Conservation (phyloP, 2,888 invertebrate species). For the Drosophila meridionalis region DNA sequence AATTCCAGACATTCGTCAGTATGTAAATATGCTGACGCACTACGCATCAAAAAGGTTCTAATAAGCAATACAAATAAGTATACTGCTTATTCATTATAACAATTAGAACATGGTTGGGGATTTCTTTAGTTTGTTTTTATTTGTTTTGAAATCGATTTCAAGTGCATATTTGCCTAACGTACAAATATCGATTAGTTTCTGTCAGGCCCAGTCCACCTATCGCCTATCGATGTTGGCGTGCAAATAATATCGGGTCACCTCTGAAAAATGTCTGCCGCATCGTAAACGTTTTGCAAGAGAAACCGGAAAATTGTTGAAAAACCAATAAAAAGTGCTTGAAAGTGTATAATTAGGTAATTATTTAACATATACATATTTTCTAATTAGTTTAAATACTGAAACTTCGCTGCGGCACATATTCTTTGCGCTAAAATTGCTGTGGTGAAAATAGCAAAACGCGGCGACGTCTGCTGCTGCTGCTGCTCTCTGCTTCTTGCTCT, state of each 20-base stretch:
- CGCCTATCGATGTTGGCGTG: constrained; percentile 21
- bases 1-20: constrained; percentile 14
- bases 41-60: constrained; percentile 28
- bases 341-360: constrained; percentile 52
- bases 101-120: constrained; percentile 43
- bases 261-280: constrained; percentile 74
- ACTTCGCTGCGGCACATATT: background rate
- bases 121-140: constrained; percentile 30
- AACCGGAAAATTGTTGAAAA: constrained; percentile 59
- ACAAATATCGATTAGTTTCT: constrained; percentile 19
- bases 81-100: constrained; percentile 38
- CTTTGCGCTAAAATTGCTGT: constrained; percentile 36
- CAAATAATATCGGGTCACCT: constrained; percentile 41
- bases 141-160: constrained; percentile 28
- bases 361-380: background rate
- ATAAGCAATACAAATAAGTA: constrained; percentile 38
- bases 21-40: constrained; percentile 44
- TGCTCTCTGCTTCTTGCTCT: constrained; percentile 47
- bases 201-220: background rate
- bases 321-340: constrained; percentile 38
- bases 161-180: constrained; percentile 14
- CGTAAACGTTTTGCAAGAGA: constrained; percentile 70
- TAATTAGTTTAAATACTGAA: background rate
- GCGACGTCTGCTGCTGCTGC: constrained; percentile 46
- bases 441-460: constrained; percentile 60